Percentiles rank a stretch among this genome's conserved stretches.
These are phyloP conservation scores for Platycheirus albimanus DNA, from an alignment of 2,888 invertebrate species.

Conservation along the genomic window DNA sequence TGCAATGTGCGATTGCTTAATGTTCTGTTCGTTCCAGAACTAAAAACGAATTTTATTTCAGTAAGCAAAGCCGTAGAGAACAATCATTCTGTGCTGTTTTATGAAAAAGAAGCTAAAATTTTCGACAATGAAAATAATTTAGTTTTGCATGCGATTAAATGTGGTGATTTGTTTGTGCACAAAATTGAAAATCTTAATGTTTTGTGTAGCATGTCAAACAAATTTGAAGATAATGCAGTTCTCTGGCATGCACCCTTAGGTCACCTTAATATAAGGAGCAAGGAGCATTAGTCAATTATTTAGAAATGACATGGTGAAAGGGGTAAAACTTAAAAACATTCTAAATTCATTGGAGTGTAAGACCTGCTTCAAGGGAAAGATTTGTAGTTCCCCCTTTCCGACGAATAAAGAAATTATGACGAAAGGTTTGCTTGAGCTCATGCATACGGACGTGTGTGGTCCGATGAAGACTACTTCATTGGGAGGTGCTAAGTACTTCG, in stretches of 20 bases:
- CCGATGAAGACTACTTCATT: conserved; percentile 5
- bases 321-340: not conserved
- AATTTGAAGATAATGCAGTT: not conserved
- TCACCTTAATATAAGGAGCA: not conserved
- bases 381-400: not conserved
- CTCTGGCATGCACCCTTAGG: conserved; percentile 1
- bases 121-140: conserved; percentile 13
- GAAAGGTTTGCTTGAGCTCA: not conserved
- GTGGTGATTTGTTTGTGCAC: conserved; percentile 8
- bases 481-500: conserved; percentile 9
- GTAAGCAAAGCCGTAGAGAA: conserved; percentile 5
- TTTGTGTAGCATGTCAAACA: conserved; percentile 7
- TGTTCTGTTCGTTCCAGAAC: conserved; percentile 19
- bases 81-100: not conserved
- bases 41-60: conserved; percentile 32
- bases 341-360: not conserved
- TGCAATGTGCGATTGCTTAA: not conserved
- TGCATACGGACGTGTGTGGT: conserved; percentile 22
- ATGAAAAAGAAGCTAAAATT: conserved; percentile 8
- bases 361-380: conserved; percentile 3
- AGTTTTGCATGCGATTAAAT: conserved; percentile 31
- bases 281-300: conserved; percentile 14
- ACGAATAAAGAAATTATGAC: not conserved
- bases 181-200: not conserved
- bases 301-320: not conserved